Evolutionary conservation across 1,140 invertebrate genomes (phyloP).

Genomic region (Paraescarpia echinospica): DNA sequence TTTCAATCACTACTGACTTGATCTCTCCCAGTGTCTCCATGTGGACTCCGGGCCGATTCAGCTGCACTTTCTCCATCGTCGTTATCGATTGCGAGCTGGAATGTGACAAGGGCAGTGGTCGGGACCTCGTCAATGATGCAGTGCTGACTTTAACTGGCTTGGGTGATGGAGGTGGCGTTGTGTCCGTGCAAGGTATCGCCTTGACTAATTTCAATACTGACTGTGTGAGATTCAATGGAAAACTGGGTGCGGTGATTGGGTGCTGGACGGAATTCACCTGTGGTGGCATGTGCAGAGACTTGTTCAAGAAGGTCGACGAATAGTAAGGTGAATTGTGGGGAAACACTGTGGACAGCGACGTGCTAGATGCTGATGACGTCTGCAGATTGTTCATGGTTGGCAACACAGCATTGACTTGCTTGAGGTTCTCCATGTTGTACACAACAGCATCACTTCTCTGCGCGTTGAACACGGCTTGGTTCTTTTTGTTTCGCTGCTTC

Average conservation of each 20-base stretch:
- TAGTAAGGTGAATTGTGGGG: not conserved
- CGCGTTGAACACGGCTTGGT: not conserved
- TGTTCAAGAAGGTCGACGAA: conserved; percentile 17
- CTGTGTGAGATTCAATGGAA: conserved; percentile 24
- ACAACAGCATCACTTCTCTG: not conserved
- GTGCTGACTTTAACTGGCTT: not conserved
- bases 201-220: conserved; percentile 26
- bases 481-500: not conserved
- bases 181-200: conserved; percentile 22
- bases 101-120: conserved; percentile 1
- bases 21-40: not conserved
- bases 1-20: not conserved
- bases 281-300: conserved; percentile 9
- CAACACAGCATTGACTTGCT: not conserved
- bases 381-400: conserved; percentile 7
- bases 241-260: conserved; percentile 26
- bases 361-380: not conserved
- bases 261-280: conserved; percentile 15
- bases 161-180: conserved; percentile 17
- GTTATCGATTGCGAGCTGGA: conserved; percentile 8
- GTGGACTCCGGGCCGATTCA: not conserved
- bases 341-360: conserved; percentile 13
- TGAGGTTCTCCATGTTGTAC: conserved; percentile 7
- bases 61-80: not conserved
- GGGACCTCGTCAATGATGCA: not conserved